A percentile compares a stretch with the other conserved stretches of the same genome.
Conservation (phyloP, 2,888 invertebrate genomes). For the Creontiades dilutus region DNA sequence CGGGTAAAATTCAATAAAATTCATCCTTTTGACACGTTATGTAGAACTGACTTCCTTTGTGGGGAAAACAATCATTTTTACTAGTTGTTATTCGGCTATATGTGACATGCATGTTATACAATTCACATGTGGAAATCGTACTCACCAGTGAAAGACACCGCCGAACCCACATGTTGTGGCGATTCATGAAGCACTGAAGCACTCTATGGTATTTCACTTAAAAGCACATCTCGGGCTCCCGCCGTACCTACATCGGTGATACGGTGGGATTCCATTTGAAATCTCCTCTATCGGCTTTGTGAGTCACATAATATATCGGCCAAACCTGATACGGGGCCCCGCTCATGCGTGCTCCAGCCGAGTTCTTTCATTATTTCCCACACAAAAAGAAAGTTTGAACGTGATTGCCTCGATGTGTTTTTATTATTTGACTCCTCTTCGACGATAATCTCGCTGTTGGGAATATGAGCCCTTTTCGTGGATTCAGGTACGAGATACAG, state of each 20-base stretch:
- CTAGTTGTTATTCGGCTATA: too few species aligned
- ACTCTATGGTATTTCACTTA: background rate
- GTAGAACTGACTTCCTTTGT: too few species aligned
- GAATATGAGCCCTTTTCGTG: too few species aligned
- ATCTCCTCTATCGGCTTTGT: background rate
- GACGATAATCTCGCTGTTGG: too few species aligned
- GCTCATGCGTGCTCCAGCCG: slow-evolving; percentile 1
- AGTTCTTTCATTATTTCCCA: background rate
- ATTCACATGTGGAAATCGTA: background rate
- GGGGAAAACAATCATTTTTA: too few species aligned
- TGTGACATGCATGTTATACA: too few species aligned
- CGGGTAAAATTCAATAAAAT: too few species aligned
- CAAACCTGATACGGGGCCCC: slow-evolving; percentile 12
- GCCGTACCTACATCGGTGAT: background rate
- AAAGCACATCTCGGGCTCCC: background rate
- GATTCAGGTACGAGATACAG: too few species aligned
- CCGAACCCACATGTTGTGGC: slow-evolving; percentile 6
- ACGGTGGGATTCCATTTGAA: background rate
- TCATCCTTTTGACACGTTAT: too few species aligned
- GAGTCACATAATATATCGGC: slow-evolving; percentile 40
- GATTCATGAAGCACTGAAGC: slow-evolving; percentile 32
- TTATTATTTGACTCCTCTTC: background rate
- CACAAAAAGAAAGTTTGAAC: background rate
- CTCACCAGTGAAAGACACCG: slow-evolving; percentile 36
- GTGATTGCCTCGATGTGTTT: background rate